Evolutionary conservation across 2,113 vertebrate genomes (phyloP).

Genomic region (Podilymbus podiceps): DNA sequence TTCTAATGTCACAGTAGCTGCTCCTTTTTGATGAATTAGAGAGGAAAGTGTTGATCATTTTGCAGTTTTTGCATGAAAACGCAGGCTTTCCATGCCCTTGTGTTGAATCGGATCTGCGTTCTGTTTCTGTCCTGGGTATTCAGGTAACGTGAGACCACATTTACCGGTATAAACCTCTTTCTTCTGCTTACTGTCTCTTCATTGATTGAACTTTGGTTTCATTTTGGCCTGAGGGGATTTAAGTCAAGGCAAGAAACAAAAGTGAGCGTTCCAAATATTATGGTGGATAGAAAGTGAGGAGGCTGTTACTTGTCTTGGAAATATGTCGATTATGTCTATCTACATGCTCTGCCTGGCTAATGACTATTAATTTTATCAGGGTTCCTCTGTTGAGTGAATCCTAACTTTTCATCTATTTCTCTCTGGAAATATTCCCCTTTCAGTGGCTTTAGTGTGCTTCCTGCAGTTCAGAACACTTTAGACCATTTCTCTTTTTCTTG

Average conservation of each 20-base stretch:
- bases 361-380: background rate
- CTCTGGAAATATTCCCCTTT: background rate
- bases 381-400: background rate
- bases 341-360: background rate
- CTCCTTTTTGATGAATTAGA: background rate
- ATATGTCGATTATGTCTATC: background rate
- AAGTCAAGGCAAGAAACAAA: background rate
- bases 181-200: background rate
- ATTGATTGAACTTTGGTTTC: background rate
- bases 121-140: background rate
- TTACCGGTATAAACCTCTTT: background rate
- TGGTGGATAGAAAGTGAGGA: background rate
- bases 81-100: rapidly evolving
- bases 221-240: background rate
- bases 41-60: background rate
- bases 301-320: background rate
- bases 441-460: background rate
- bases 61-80: background rate
- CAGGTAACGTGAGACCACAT: rapidly evolving
- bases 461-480: background rate
- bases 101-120: background rate
- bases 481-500: background rate
- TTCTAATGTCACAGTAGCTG: background rate
- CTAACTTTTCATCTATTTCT: background rate
- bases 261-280: background rate